Evolutionary conservation across 2,797 vertebrate genomes (phyloP).

Genomic region (Oceanodroma leucorhoa): DNA sequence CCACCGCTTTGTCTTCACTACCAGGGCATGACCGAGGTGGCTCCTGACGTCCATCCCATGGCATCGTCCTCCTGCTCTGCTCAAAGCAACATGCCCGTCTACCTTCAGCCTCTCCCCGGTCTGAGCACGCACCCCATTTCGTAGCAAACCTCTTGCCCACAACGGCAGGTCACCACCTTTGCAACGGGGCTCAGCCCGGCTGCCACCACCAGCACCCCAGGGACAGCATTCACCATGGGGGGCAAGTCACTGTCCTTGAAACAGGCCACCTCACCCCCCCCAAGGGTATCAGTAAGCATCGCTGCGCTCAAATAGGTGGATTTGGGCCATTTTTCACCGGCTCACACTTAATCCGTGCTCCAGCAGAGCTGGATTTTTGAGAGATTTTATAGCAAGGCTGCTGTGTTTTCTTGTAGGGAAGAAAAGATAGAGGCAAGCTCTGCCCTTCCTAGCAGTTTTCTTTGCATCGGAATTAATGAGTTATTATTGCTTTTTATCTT

Average conservation of each 20-base stretch:
- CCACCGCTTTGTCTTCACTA: not conserved
- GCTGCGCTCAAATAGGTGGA: not conserved
- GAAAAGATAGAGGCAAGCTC: not conserved
- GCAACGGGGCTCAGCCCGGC: not conserved
- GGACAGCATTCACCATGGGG: not conserved
- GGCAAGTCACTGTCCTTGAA: not conserved
- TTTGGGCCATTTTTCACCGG: not conserved
- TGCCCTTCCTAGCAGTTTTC: not conserved
- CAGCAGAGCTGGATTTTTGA: not conserved
- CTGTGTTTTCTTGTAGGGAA: not conserved
- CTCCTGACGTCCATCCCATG: not conserved
- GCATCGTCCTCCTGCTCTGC: not conserved
- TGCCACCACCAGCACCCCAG: not conserved
- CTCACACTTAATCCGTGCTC: not conserved
- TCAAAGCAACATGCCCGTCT: not conserved
- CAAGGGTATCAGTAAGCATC: not conserved
- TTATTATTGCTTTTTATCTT: slow-evolving; percentile 23
- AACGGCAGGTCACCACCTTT: not conserved
- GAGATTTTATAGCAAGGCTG: not conserved
- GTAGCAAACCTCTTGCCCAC: not conserved
- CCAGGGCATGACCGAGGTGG: not conserved
- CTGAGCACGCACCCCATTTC: not conserved
- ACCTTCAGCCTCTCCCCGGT: not conserved
- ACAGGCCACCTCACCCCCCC: not conserved
- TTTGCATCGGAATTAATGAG: not conserved